Evolutionary conservation across 2,113 vertebrate species (phyloP), one percentile per base, ranked within the genome.

Genomic region (Peromyscus polionotus): DNA sequence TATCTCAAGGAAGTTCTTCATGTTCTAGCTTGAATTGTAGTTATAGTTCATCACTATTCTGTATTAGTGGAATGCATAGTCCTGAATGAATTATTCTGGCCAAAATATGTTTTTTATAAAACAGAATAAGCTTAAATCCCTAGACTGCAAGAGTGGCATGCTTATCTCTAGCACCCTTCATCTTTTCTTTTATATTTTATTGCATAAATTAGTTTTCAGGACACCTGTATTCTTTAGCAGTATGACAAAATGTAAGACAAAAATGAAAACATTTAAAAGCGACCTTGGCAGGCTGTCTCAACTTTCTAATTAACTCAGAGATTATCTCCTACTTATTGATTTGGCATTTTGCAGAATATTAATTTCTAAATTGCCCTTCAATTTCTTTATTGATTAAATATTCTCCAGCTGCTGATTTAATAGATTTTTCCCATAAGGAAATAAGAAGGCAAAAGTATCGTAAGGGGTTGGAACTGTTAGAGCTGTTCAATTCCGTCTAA

Each of bases 321-420:
- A 72, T 83, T 70, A 70, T n/a, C 45, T 96, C 91, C 88, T 79
- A 48, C 10, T 86, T 88, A 92, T 7, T 95, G 76, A 94, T 70
- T 95, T 95, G 39, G 22, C 17, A 70, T 76, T 96, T 95, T 93
- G 10, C 2, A 93, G 33, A 95, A 70, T 95, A 77, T 87, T 96
- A 63, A 80, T 77, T 95, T 97, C 95, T 83, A 81, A 94, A 57
- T 95, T 91, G 4, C 93, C 24, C 45, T 90, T 95, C 57, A 7
- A 7, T 86, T 81, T 97, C 13, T 80, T 79, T 72, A 93, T 75
- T 84, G 19, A 73, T 73, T 95, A 91, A 92, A 70, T 93, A 51
- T 22, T 36, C 20, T 93, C 24, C 17, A 89, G 19, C 22, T 88
- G n/a, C 87, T 85, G 54, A 88, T 85, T 83, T 90, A 48, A 67